These are phyloP conservation scores for Sakesphorus luctuosus DNA, from an alignment of 2,113 vertebrate genomes.

Conservation along the genomic window DNA sequence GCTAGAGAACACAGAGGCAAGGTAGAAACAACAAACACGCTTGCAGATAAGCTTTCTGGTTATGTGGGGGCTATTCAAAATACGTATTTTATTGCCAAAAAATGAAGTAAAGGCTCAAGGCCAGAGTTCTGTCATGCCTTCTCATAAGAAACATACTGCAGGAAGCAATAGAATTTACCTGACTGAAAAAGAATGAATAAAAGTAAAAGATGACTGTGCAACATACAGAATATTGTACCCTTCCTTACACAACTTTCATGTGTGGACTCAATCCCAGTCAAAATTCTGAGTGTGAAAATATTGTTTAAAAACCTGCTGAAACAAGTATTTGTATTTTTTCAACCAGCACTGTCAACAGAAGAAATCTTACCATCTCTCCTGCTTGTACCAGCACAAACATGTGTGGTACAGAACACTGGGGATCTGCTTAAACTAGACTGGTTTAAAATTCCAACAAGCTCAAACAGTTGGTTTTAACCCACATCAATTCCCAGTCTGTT, in stretches of 20 bases:
- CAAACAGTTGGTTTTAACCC: constrained; percentile 39
- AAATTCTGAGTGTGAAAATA: background rate
- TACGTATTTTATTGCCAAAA: background rate
- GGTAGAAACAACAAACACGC: background rate
- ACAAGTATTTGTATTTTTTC: background rate
- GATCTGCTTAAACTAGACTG: background rate
- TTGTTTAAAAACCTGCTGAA: background rate
- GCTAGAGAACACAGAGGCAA: background rate
- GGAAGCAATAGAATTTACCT: background rate
- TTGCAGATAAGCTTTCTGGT: background rate
- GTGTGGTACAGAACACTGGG: background rate
- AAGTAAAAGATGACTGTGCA: background rate
- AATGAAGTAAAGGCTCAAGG: background rate
- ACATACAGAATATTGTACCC: background rate
- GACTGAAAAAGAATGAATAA: background rate
- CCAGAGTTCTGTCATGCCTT: background rate
- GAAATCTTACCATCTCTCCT: background rate
- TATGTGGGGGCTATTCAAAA: background rate
- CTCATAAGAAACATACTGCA: background rate
- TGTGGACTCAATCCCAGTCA: background rate
- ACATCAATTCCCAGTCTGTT: constrained; percentile 23
- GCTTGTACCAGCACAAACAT: background rate
- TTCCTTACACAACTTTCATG: background rate
- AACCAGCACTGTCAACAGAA: background rate
- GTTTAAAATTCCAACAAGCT: background rate